Evolutionary conservation across 2,797 vertebrate species (phyloP).

Genomic region (Sebastes wilsoni): DNA sequence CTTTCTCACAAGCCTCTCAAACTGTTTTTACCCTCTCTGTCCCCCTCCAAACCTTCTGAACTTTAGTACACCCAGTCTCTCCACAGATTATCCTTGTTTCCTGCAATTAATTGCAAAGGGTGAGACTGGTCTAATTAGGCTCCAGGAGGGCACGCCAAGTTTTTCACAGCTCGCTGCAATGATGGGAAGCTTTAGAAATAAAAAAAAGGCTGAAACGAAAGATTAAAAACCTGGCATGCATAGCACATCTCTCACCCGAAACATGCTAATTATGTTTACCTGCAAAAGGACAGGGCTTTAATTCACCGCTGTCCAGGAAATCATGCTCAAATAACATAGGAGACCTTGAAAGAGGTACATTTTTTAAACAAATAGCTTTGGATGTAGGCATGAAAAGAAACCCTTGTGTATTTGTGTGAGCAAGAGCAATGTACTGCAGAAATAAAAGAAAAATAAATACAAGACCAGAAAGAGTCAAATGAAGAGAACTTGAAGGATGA

Average conservation of each 20-base stretch:
- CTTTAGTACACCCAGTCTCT: constrained; percentile 33
- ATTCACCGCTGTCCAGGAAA: background rate
- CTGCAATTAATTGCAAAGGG: constrained; percentile 19
- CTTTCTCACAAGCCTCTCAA: constrained; percentile 15
- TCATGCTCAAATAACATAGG: background rate
- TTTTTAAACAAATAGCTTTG: background rate
- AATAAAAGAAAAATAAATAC: background rate
- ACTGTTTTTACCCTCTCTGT: background rate
- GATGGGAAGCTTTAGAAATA: background rate
- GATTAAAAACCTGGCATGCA: background rate
- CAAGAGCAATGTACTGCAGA: background rate
- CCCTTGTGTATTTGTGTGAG: background rate
- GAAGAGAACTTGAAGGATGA: background rate
- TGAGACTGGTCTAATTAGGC: constrained; percentile 29
- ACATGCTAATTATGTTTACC: constrained; percentile 3
- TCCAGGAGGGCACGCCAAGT: background rate
- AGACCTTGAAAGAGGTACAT: background rate
- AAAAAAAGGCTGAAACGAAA: background rate
- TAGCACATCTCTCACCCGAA: background rate
- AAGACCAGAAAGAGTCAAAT: background rate
- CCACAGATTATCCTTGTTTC: constrained; percentile 7
- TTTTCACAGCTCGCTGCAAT: background rate
- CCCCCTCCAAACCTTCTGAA: background rate
- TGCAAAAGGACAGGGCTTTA: constrained; percentile 1
- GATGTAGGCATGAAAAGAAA: background rate